Percentiles rank a stretch among this genome's conserved stretches.
Conservation (phyloP, 2,797 vertebrate species). For the Poeciliopsis infans region DNA sequence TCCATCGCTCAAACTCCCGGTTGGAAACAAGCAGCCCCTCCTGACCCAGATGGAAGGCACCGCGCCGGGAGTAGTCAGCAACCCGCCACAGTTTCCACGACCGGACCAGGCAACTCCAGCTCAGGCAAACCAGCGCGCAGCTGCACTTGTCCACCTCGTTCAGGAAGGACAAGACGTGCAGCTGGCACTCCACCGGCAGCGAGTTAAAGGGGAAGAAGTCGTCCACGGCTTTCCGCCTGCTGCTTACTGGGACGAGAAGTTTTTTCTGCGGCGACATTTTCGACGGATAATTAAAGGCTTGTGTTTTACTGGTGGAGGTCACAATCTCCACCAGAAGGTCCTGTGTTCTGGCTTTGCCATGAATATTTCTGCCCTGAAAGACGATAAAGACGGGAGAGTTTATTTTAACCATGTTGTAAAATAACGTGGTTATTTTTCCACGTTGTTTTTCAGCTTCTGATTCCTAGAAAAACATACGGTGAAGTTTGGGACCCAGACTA, state of each 20-base stretch:
- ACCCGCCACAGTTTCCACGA: conserved; percentile 86
- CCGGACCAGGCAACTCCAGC: conserved; percentile 85
- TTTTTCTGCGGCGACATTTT: conserved; percentile 81
- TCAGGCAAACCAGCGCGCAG: conserved; percentile 82
- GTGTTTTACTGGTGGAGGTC: conserved; percentile 57
- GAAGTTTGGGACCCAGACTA: not conserved
- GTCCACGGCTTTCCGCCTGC: conserved; percentile 69
- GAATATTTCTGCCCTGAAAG: conserved; percentile 24
- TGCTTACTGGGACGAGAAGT: conserved; percentile 69
- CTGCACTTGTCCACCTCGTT: conserved; percentile 85
- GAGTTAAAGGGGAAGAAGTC: conserved; percentile 82
- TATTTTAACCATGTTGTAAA: not conserved
- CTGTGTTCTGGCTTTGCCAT: conserved; percentile 61
- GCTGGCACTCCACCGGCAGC: conserved; percentile 85
- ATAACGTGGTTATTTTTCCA: too few relatives aligned
- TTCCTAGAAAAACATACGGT: not conserved
- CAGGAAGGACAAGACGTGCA: conserved; percentile 84
- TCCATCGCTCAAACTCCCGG: conserved; percentile 86
- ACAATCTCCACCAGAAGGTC: conserved; percentile 60
- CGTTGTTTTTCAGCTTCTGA: not conserved
- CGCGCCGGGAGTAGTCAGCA: conserved; percentile 84
- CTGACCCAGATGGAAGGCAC: conserved; percentile 80
- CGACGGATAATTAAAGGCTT: conserved; percentile 15
- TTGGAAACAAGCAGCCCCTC: conserved; percentile 84
- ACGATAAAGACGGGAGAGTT: not conserved